These are phyloP conservation scores for Etheostoma cragini DNA, from an alignment of 2,113 vertebrate genomes.

Conservation along the genomic window DNA sequence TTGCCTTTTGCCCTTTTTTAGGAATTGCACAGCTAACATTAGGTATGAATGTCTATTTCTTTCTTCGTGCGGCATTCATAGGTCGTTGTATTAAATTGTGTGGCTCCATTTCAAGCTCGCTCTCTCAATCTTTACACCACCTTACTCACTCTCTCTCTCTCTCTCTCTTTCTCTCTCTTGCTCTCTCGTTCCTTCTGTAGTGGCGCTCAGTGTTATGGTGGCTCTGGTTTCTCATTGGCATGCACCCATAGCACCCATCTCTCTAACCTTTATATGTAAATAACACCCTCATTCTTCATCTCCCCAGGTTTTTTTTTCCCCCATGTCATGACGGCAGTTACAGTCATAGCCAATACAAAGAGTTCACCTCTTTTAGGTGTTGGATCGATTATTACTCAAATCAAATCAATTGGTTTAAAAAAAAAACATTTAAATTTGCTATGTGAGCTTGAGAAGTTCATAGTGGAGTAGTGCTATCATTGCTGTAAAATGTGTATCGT, in stretches of 20 bases:
- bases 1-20: conserved; percentile 77
- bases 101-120: conserved; percentile 79
- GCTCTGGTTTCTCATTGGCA: conserved; percentile 79
- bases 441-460: conserved; percentile 10
- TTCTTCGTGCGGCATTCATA: conserved; percentile 72
- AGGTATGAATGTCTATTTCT: conserved; percentile 83
- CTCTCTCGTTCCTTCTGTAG: conserved; percentile 42
- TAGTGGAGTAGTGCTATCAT: not conserved
- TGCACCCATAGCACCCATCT: conserved; percentile 73
- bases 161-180: conserved; percentile 21
- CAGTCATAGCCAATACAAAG: not conserved
- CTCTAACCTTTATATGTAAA: conserved; percentile 57
- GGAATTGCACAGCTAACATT: conserved; percentile 86
- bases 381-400: not conserved
- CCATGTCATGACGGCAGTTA: conserved; percentile 8
- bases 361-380: not conserved
- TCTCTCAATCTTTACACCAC: conserved; percentile 49
- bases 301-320: conserved; percentile 38
- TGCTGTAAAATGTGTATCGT: conserved; percentile 34
- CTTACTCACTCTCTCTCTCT: conserved; percentile 6
- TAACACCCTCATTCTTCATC: conserved; percentile 62
- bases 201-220: conserved; percentile 80
- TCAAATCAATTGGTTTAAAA: conserved; percentile 12
- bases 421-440: conserved; percentile 1
- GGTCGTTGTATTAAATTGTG: conserved; percentile 55